These are phyloP conservation scores for Artemia sp. DNA, from an alignment of 2,888 invertebrate genomes.

Conservation along the genomic window DNA sequence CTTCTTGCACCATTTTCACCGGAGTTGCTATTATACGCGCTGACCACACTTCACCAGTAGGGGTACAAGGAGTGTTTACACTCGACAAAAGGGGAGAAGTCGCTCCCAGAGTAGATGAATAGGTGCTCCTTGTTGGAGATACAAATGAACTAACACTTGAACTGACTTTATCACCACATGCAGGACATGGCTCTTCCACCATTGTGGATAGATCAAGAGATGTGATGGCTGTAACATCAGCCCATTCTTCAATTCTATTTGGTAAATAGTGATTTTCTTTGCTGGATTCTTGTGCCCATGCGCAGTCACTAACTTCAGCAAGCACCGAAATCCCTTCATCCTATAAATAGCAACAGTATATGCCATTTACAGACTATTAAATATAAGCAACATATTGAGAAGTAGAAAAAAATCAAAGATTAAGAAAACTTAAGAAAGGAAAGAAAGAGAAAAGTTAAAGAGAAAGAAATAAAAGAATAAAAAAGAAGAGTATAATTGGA, in stretches of 20 bases:
- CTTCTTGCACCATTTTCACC: background rate
- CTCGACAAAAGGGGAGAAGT: background rate
- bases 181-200: background rate
- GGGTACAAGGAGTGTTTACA: slow-evolving; percentile 7
- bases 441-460: too few relatives aligned
- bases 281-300: background rate
- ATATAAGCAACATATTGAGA: too few relatives aligned
- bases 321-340: slow-evolving; percentile 7
- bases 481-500: too few relatives aligned
- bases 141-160: slow-evolving; percentile 11
- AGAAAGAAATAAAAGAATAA: too few relatives aligned
- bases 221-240: background rate
- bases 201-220: background rate
- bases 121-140: slow-evolving; percentile 1
- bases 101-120: background rate
- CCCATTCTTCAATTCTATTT: slow-evolving; percentile 6
- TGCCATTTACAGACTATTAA: too few relatives aligned
- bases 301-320: background rate
- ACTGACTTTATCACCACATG: background rate
- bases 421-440: too few relatives aligned
- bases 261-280: background rate
- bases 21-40: slow-evolving; percentile 6
- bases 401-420: too few relatives aligned
- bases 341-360: background rate
- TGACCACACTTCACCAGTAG: background rate